Evolutionary conservation across 2,113 vertebrate species (phyloP).

Genomic region (Eudyptes chrysolophus): DNA sequence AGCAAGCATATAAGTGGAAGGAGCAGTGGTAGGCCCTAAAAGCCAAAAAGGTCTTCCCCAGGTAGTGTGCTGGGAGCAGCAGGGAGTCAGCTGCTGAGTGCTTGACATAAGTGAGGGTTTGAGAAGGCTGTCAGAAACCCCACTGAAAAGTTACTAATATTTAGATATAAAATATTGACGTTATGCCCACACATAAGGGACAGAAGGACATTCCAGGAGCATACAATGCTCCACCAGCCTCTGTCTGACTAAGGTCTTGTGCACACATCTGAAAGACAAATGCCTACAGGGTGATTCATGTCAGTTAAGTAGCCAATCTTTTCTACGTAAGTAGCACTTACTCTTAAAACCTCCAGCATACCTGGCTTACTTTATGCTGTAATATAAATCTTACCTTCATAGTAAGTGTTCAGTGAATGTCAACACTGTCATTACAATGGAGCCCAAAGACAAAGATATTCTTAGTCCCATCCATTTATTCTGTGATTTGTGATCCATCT

Average conservation of each 20-base stretch:
- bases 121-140: not conserved
- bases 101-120: not conserved
- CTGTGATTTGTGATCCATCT: slow-evolving; percentile 21
- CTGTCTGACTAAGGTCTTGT: not conserved
- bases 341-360: not conserved
- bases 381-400: slow-evolving; percentile 11
- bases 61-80: not conserved
- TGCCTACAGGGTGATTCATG: not conserved
- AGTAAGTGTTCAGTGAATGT: not conserved
- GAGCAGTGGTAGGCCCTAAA: not conserved
- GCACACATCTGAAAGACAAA: not conserved
- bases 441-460: slow-evolving; percentile 21
- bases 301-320: not conserved
- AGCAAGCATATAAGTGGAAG: not conserved
- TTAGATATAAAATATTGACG: not conserved
- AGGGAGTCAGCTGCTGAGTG: not conserved
- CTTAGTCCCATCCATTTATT: not conserved
- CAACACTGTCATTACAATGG: not conserved
- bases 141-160: not conserved
- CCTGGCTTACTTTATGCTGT: not conserved
- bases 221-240: not conserved
- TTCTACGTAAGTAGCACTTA: not conserved
- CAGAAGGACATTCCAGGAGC: not conserved
- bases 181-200: not conserved
- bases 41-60: not conserved